These are phyloP conservation scores for Meghimatium bilineatum DNA, from an alignment of 2,888 invertebrate genomes.

Conservation along the genomic window DNA sequence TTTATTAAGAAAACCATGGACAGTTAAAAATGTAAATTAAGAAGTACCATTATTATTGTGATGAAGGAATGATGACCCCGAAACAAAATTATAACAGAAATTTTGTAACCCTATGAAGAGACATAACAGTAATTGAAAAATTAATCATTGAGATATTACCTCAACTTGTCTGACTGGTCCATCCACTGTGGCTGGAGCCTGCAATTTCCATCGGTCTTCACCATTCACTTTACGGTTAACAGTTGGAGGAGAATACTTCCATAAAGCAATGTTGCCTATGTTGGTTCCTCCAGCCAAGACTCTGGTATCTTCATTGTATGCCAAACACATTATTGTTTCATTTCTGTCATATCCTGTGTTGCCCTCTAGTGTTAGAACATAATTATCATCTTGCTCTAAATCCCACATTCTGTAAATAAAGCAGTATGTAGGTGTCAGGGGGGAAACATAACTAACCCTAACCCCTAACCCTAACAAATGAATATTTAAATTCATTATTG, in stretches of 20 bases:
- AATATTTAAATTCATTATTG: too few species aligned
- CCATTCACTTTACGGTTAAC: slow-evolving; percentile 80
- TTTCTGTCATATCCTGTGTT: slow-evolving; percentile 78
- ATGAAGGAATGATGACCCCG: too few species aligned
- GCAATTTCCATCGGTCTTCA: slow-evolving; percentile 89
- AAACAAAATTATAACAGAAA: too few species aligned
- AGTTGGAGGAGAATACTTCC: slow-evolving; percentile 80
- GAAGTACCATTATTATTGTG: too few species aligned
- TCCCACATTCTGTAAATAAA: slow-evolving; percentile 88
- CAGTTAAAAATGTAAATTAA: too few species aligned
- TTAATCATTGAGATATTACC: slow-evolving; percentile 52
- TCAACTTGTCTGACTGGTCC: slow-evolving; percentile 79
- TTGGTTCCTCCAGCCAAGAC: slow-evolving; percentile 93
- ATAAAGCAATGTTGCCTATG: slow-evolving; percentile 91
- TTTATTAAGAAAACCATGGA: too few species aligned
- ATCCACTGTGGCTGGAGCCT: slow-evolving; percentile 81
- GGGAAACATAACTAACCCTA: too few species aligned
- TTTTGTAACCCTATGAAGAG: too few species aligned
- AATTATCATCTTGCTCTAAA: slow-evolving; percentile 94
- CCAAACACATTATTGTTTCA: slow-evolving; percentile 77
- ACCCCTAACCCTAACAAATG: too few species aligned
- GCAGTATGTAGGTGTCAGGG: too few species aligned
- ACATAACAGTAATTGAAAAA: too few species aligned
- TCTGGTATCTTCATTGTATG: slow-evolving; percentile 78
- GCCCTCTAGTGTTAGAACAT: slow-evolving; percentile 82